phyloP scores from a whole-genome alignment of 2,113 vertebrate species.

The Sylvilagus bachmani region DNA sequence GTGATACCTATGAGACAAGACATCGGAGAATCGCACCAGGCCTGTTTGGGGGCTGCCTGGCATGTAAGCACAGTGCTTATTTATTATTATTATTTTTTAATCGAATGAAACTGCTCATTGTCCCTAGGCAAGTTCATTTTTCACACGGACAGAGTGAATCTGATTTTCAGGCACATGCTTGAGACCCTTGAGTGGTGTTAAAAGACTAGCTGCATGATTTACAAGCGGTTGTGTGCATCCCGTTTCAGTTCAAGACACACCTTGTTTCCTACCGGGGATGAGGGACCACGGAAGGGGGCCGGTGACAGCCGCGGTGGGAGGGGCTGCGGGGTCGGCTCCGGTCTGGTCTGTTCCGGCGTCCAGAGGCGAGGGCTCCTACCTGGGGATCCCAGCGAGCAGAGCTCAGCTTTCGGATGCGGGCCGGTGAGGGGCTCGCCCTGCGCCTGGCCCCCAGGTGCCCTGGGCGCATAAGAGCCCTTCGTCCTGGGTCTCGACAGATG shows the following conservation, averaged over 20 bases:
- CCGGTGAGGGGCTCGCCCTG: no score
- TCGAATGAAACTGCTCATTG: neutral
- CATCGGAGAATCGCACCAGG: neutral
- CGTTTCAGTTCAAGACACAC: neutral
- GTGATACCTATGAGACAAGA: neutral
- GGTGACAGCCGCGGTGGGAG: no score
- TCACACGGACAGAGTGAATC: neutral
- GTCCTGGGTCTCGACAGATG: no score
- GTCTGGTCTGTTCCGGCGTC: no score
- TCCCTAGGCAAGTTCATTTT: slow-evolving; percentile 31
- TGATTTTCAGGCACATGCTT: slow-evolving; percentile 33
- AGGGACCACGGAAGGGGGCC: neutral
- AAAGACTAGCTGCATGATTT: neutral
- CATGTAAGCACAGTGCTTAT: neutral
- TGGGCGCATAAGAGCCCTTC: no score
- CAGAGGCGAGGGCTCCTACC: no score
- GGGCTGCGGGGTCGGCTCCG: no score
- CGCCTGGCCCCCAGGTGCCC: no score
- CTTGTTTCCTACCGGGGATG: neutral
- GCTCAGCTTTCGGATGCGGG: no score
- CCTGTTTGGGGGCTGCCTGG: neutral
- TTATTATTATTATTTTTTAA: neutral
- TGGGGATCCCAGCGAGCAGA: no score
- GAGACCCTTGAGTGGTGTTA: neutral
- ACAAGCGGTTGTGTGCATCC: neutral